phyloP scores from a whole-genome alignment of 2,888 invertebrate species.

The Oligia latruncula region DNA sequence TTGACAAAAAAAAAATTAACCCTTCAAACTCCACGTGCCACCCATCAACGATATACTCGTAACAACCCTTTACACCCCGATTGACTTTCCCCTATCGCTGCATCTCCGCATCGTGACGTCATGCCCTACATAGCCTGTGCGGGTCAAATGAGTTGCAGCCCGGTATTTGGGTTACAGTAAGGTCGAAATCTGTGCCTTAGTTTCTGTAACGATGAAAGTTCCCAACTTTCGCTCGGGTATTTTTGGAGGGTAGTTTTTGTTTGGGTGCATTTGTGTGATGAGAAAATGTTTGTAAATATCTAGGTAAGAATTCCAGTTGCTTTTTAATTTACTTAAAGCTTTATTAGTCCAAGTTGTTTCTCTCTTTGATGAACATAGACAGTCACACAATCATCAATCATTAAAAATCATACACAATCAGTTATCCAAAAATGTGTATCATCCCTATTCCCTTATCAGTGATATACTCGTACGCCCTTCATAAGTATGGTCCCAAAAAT shows the following conservation, averaged over 20 bases:
- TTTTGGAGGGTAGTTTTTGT: slow-evolving; percentile 39
- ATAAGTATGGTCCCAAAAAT: not conserved
- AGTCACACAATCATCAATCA: too few species aligned
- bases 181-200: slow-evolving; percentile 52
- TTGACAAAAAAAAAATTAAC: slow-evolving; percentile 7
- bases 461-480: not conserved
- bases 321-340: not conserved
- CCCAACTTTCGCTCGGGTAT: slow-evolving; percentile 42
- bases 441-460: too few species aligned
- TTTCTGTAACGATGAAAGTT: slow-evolving; percentile 51
- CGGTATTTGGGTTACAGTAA: slow-evolving; percentile 63
- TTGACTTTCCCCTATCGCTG: slow-evolving; percentile 64
- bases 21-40: slow-evolving; percentile 15
- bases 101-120: slow-evolving; percentile 70
- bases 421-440: too few species aligned
- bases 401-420: too few species aligned
- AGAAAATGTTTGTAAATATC: slow-evolving; percentile 11
- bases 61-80: slow-evolving; percentile 36
- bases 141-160: slow-evolving; percentile 67
- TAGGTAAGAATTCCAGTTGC: not conserved
- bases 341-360: not conserved
- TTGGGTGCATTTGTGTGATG: slow-evolving; percentile 35
- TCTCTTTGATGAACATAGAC: too few species aligned
- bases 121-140: slow-evolving; percentile 65
- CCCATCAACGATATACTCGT: slow-evolving; percentile 11